Base-by-base conservation (phyloP, 1,140 invertebrate genomes). In the Aphis gossypii region DNA sequence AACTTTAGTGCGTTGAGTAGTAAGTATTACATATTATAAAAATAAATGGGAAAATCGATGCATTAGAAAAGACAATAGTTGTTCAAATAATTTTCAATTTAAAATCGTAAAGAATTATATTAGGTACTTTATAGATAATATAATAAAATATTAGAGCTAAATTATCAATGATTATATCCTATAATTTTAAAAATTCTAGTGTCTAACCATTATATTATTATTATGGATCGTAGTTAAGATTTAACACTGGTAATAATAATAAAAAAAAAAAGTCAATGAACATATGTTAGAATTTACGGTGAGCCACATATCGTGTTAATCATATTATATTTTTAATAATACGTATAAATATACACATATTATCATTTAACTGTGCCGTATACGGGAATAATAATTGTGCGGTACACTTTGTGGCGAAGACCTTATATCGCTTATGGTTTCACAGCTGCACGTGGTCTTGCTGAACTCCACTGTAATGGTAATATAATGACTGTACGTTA, bases 401-500 rank as follows among this genome's bases (percentile, higher is more conserved):
- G 6, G 18, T n/a, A 20, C 6, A 6, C 14, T n/a, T 18, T 76
- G 8, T 18, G 60, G 14, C 14, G 60, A 76, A 23, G 14, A 76
- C 60, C 30, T 14, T 76, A 76, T n/a, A 76, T 76, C 4, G 60
- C 60, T n/a, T n/a, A 25, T 68, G 30, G 60, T n/a, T n/a, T n/a
- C 30, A 35, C 30, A n/a, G n/a, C 60, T 76, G 60, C 30, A n/a
- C 30, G 60, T n/a, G 60, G n/a, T 76, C 14, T 76, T 76, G 30
- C 60, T n/a, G 30, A 76, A 76, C n/a, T n/a, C 14, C 4, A n/a
- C 30, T n/a, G 60, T 76, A 76, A 76, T 76, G 30, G n/a, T 76
- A 76, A 76, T 76, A 76, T 76, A 76, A 76, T 76, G 60, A 76
- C 60, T 76, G n/a, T n/a, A 76, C 60, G 60, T 76, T 76, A n/a